Base-by-base conservation (phyloP, 2,888 invertebrate genomes). In the Acanthosepion pharaonis region DNA sequence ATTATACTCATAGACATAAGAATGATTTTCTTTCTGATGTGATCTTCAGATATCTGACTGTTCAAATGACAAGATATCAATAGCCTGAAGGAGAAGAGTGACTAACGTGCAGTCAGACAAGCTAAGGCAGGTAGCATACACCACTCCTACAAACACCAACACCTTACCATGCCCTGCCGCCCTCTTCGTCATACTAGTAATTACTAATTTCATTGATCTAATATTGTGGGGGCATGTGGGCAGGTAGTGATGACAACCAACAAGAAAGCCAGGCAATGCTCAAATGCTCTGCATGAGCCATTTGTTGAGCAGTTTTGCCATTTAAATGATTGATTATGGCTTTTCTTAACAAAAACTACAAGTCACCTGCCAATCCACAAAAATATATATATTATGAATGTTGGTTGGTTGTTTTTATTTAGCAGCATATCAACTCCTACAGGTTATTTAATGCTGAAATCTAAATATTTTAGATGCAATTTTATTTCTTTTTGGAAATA, bases 41-140 rank as follows among this genome's bases (percentile, higher is more conserved):
- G 78, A 78, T 78, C n/a, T 78, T 78, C 78, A 5, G n/a, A 33
- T 78, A 33, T 78, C 78, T 78, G 78, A 33, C 78, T n/a, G 78
- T 78, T 78, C 78, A 78, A 78, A 78, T 78, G 78, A 78, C 78
- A 78, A 78, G 78, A 18, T 78, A 78, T 78, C 78, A 33, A 78
- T 78, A 78, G 4, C 78, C 15, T 55, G 20, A 59, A 59, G 23
- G 23, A 23, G 25, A 78, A 78, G 78, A 78, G 20, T 78, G 78
- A 78, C 78, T 78, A 78, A 78, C n/a, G 20, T 11, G 5, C 15
- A 33, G 11, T 15, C 20, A n/a, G 78, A 3, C 4, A 78, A 15
- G 33, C 5, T 0, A 78, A 33, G 5, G 78, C 78, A 78, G 15
- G 15, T n/a, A n/a, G n/a, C n/a, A 33, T 33, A n/a, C 78, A 15